phyloP scores from a whole-genome alignment of 2,888 invertebrate genomes.

The Cephus spinipes region DNA sequence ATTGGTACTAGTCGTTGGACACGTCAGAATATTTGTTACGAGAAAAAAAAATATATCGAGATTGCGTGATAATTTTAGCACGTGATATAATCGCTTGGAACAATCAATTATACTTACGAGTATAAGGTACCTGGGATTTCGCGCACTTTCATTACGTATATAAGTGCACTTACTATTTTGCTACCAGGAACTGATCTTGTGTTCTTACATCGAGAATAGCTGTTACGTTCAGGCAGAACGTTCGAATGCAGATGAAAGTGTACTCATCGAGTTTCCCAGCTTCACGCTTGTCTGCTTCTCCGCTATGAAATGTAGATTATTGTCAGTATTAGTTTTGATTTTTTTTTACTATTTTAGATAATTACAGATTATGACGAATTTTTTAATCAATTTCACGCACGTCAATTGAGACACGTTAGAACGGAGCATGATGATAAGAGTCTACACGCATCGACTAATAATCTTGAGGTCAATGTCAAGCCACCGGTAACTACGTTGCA shows the following conservation, averaged over 20 bases:
- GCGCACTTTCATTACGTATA: not conserved
- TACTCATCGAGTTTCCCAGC: not conserved
- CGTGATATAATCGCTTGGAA: not conserved
- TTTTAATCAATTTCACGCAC: slow-evolving; percentile 43
- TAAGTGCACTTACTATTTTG: not conserved
- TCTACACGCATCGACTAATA: slow-evolving; percentile 10
- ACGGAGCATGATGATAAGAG: slow-evolving; percentile 10
- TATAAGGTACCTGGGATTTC: not conserved
- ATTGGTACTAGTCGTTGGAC: not conserved
- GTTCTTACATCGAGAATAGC: not conserved
- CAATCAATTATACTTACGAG: not conserved
- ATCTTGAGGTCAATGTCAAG: not conserved
- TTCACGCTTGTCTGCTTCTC: not conserved
- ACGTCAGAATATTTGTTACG: not conserved
- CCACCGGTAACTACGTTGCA: not conserved
- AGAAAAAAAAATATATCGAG: not conserved
- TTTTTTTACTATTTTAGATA: slow-evolving; percentile 33
- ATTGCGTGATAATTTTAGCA: not conserved
- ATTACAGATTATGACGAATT: slow-evolving; percentile 52
- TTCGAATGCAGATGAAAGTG: not conserved
- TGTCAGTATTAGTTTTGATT: not conserved
- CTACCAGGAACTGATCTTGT: not conserved
- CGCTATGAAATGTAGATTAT: not conserved
- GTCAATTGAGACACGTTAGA: slow-evolving; percentile 37
- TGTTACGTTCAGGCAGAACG: not conserved